phyloP scores from a whole-genome alignment of 53 echinoderm and acorn worm species.

The Echinarachnius parma region DNA sequence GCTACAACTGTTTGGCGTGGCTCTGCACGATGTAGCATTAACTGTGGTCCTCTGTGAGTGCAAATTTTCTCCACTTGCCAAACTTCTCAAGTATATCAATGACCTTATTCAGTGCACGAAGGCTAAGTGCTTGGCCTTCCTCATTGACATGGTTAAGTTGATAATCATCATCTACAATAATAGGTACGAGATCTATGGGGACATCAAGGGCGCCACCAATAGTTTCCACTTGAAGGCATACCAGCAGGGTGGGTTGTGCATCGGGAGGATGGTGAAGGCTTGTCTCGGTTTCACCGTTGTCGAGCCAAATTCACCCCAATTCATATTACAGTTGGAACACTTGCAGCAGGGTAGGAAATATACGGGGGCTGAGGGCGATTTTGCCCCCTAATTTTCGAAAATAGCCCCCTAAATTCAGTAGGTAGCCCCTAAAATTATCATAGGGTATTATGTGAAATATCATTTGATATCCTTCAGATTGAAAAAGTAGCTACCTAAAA shows the following conservation, averaged over 20 bases:
- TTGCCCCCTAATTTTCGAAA: too few species aligned
- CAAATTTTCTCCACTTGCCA: conserved; percentile 59
- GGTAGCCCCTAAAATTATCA: too few species aligned
- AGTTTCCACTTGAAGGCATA: conserved; percentile 63
- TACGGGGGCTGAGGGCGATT: too few species aligned
- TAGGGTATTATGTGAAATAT: too few species aligned
- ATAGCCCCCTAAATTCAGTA: too few species aligned
- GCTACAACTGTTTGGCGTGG: conserved; percentile 56
- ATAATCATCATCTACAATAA: conserved; percentile 61
- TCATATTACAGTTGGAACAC: too few species aligned
- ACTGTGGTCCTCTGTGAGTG: conserved; percentile 52
- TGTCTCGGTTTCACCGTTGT: conserved; percentile 29
- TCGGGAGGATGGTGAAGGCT: conserved; percentile 67
- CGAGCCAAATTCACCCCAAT: too few species aligned
- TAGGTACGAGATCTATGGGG: conserved; percentile 75
- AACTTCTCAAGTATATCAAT: conserved; percentile 49
- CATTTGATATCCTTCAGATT: too few species aligned
- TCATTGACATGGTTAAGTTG: conserved; percentile 52
- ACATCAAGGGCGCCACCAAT: conserved; percentile 67
- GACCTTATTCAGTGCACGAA: conserved; percentile 65
- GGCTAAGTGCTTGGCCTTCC: conserved; percentile 47
- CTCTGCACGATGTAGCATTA: conserved; percentile 50
- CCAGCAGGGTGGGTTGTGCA: conserved; percentile 76
- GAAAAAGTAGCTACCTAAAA: too few species aligned
- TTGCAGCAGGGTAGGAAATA: too few species aligned